These are phyloP conservation scores for Heliconius himera DNA, from an alignment of 1,140 invertebrate genomes.

Conservation along the genomic window DNA sequence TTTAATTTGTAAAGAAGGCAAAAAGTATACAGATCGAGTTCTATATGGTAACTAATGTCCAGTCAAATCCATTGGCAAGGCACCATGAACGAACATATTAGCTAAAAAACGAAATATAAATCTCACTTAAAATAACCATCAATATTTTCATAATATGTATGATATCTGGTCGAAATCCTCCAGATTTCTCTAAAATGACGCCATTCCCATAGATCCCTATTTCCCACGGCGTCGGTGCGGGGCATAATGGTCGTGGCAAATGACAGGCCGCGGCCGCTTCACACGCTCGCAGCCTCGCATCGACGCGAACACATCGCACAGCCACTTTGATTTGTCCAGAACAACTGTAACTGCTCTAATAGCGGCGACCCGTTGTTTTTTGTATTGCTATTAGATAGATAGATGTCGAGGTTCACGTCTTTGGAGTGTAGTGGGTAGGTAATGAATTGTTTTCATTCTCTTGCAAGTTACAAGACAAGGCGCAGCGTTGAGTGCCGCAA, in stretches of 20 bases:
- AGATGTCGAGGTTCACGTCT: neutral
- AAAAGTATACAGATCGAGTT: too few relatives aligned
- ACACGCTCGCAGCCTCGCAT: slow-evolving; percentile 36
- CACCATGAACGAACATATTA: too few relatives aligned
- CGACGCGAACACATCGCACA: slow-evolving; percentile 23
- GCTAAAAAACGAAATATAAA: too few relatives aligned
- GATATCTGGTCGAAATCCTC: neutral
- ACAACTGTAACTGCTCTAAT: slow-evolving; percentile 35
- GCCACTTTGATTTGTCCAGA: slow-evolving; percentile 36
- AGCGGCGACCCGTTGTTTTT: slow-evolving; percentile 27
- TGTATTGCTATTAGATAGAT: neutral
- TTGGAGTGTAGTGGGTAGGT: too few relatives aligned
- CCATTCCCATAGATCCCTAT: slow-evolving; percentile 15
- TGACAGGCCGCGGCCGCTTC: slow-evolving; percentile 48
- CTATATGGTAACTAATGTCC: too few relatives aligned
- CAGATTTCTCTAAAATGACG: neutral
- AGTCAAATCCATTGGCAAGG: too few relatives aligned
- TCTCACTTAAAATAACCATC: neutral
- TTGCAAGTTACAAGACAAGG: too few relatives aligned
- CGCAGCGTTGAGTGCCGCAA: too few relatives aligned
- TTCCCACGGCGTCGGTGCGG: slow-evolving; percentile 44
- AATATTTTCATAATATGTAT: neutral
- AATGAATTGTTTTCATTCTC: too few relatives aligned
- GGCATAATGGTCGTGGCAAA: slow-evolving; percentile 41
- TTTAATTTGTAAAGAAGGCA: too few relatives aligned